phyloP scores from a whole-genome alignment of 2,113 vertebrate genomes.

The Rutilus rutilus region DNA sequence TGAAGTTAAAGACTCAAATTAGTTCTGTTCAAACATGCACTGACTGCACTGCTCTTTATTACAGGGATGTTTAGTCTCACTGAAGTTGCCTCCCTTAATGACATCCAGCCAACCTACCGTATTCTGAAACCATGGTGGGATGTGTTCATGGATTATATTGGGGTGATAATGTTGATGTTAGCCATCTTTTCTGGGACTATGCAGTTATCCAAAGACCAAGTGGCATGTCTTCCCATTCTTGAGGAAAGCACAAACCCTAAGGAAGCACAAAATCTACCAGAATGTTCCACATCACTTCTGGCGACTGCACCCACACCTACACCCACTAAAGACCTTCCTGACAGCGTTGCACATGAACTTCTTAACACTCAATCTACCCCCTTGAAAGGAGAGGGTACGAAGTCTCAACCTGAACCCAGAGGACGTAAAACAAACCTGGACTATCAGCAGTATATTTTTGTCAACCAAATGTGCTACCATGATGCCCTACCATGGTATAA shows the following conservation, averaged over 20 bases:
- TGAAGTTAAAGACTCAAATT: neutral
- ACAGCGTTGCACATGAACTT: slow-evolving; percentile 57
- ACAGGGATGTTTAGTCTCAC: slow-evolving; percentile 97
- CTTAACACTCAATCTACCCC: slow-evolving; percentile 50
- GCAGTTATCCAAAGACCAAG: slow-evolving; percentile 98
- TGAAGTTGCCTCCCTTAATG: slow-evolving; percentile 95
- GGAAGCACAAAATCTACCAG: slow-evolving; percentile 23
- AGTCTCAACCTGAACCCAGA: slow-evolving; percentile 74
- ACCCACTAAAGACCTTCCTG: slow-evolving; percentile 64
- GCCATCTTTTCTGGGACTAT: slow-evolving; percentile 98
- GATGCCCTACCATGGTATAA: slow-evolving; percentile 97
- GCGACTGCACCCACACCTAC: slow-evolving; percentile 58
- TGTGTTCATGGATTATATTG: slow-evolving; percentile 99
- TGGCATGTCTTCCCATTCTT: slow-evolving; percentile 91
- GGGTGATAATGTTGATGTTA: slow-evolving; percentile 95
- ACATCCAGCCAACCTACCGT: slow-evolving; percentile 96
- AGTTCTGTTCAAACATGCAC: slow-evolving; percentile 1
- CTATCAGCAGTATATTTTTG: slow-evolving; percentile 96
- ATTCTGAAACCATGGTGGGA: slow-evolving; percentile 99
- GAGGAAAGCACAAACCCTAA: slow-evolving; percentile 62
- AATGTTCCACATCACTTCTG: slow-evolving; percentile 39
- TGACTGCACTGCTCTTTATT: slow-evolving; percentile 65
- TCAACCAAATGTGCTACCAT: slow-evolving; percentile 99
- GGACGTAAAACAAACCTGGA: slow-evolving; percentile 92
- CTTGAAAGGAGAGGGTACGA: slow-evolving; percentile 51